Evolutionary conservation across 2,888 invertebrate species (phyloP), one percentile per base, ranked within the genome.

Genomic region (Pogonocherus hispidulus): DNA sequence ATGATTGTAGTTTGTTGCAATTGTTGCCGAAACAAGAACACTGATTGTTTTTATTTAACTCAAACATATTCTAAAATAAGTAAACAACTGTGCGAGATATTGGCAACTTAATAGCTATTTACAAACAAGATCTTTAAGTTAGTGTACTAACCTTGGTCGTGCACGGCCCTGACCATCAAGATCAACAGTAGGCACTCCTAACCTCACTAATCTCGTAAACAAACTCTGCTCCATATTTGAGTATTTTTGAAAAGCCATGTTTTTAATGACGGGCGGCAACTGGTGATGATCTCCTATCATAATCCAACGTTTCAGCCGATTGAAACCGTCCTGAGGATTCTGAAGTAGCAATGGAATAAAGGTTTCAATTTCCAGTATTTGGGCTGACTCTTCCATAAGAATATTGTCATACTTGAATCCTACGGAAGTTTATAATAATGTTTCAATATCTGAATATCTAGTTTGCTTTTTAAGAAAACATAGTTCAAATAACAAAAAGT

Each of bases 271-370:
- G 0, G 99, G 99, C 0, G 99, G 99, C 77, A 99, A 87, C 86
- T 99, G 99, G 86, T 99, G 98, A 86, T 99, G 99, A 87, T 95
- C 99, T 0, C 99, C 99, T 80, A 99, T 99, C 99, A 99, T 99
- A 78, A 99, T 98, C 99, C 99, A 99, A 14, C 99, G 90, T 86
- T 99, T 99, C 68, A 99, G 87, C 0, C 99, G 90, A 82, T 97
- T 98, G 76, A 92, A 93, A 0, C 98, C 98, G 83, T 99, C 98
- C 84, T 98, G 93, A 0, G 99, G 98, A 86, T 99, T 99, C 87
- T 99, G 99, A n/a, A 99, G 89, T 1, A 99, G 88, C 11, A 99
- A 88, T 0, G 99, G 99, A 78, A 99, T 99, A 85, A 99, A 99
- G 0, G 99, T 99, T 86, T 99, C 99, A 70, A 99, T 99, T 87